Conservation (phyloP, 1,140 invertebrate species). For the Helicoverpa zea region DNA sequence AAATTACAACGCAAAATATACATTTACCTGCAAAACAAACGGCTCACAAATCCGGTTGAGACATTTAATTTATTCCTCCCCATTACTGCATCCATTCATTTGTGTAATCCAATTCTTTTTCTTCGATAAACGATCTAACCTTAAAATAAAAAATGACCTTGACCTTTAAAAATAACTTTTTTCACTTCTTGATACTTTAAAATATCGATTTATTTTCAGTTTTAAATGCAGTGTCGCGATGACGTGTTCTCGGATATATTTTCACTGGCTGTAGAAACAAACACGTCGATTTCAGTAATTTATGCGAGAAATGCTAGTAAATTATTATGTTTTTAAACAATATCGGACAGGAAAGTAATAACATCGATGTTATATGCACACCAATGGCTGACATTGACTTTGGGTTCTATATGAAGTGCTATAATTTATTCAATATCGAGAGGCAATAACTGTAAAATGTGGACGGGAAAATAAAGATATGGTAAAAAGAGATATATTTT, state of each 20-base stretch:
- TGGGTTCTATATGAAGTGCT: not conserved
- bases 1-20: not conserved
- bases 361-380: not conserved
- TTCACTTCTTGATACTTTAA: not conserved
- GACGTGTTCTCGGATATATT: not conserved
- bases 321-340: not conserved
- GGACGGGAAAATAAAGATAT: not conserved
- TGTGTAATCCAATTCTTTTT: slow-evolving; percentile 4
- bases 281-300: slow-evolving; percentile 10
- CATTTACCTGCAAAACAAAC: not conserved
- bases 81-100: slow-evolving; percentile 10
- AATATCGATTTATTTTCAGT: slow-evolving; percentile 15
- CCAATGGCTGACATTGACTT: not conserved
- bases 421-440: too few species aligned
- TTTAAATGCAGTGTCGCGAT: not conserved
- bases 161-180: not conserved
- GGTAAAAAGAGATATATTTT: too few species aligned
- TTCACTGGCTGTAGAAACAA: not conserved
- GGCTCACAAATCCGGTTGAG: not conserved
- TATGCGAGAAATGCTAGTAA: not conserved
- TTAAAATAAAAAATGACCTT: not conserved
- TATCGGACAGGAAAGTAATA: slow-evolving; percentile 5
- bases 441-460: not conserved
- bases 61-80: slow-evolving; percentile 18
- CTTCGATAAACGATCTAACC: not conserved